Evolutionary conservation across 2,888 invertebrate genomes (phyloP), one percentile per base, ranked within the genome.

Genomic region (Nephrotoma guestfalica): DNA sequence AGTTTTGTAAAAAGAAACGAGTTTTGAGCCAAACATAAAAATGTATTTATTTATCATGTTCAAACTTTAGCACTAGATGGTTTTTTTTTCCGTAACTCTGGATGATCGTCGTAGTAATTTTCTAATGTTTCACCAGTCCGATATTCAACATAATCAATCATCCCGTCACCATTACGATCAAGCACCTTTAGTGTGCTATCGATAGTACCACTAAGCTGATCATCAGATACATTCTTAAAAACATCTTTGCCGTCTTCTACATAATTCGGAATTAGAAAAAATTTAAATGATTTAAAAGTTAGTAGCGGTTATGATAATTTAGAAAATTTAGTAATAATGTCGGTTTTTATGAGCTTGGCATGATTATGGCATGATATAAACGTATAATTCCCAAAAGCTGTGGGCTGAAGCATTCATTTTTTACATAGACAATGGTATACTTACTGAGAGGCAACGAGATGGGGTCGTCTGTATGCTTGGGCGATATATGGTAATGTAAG

Each of bases 101-200:
- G 85, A 43, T 85, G 15, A 15, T 85, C 85, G 15, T 85, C 85
- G 9, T 43, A 43, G 43, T 43, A 43, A 85, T 85, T 85, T 42
- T 85, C 83, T 71, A 83, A 71, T n/a, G 86, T 83, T 45, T 71
- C 87, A 71, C 86, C 83, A 45, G 41, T 89, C 9, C 90, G 92
- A 89, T 93, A 95, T 89, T 95, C 95, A 4, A 92, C 88, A 89
- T 94, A 95, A 88, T 94, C 95, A 47, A 97, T 93, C 89, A 92
- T 96, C 0, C 97, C 97, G 89, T 97, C 97, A 41, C 93, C 92
- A 89, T 97, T 94, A 41, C 92, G 89, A 89, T 97, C 97, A 87
- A 95, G 94, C 87, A 93, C 92, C 15, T 91, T 92, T 41, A 97
- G 90, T 0, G 95, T 94, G 9, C 93, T 92, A 89, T 96, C 96